Base-by-base conservation (phyloP, 1,140 invertebrate genomes). In the Scaptodrosophila lebanonensis region DNA sequence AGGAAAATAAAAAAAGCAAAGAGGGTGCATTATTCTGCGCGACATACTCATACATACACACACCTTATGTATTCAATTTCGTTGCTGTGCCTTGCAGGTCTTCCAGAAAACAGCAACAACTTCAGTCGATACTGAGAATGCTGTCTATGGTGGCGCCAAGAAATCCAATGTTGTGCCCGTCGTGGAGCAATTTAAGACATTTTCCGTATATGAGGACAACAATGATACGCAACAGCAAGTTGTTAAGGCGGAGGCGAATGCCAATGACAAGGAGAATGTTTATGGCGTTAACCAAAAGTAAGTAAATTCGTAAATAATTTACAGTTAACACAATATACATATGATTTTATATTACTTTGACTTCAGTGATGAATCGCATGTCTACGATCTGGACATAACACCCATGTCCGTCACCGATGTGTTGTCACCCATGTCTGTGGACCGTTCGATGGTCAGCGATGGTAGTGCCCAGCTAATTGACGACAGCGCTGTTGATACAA, bases 161-260 rank as follows among this genome's bases (percentile, higher is more conserved):
- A 86, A 86, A 63, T 59, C 69, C 0, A 82, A 54, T 9, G 70
- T 69, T 33, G 86, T 76, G 29, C 71, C 89, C 17, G 91, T 91
- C 52, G 70, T 75, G 56, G 91, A 91, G 36, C 91, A 92, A 68
- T 93, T 93, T 86, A 89, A 91, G 83, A 89, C 89, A 9, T 92
- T 93, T 66, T 93, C 91, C 62, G 91, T 93, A 8, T 93, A 93
- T 51, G 92, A 93, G 86, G 92, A 93, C 68, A 90, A 90, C 62
- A 76, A 15, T 9, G 70, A 75, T 49, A 79, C 75, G 25, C 38
- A 47, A 11, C 7, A 9, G n/a, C 12, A 25, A 6, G 13, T n/a
- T 1, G 52, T 18, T n/a, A 66, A 66, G 11, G 11, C 40, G 0
- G 9, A 54, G 20, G 11, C 36, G 6, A 64, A 29, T 1, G 18